Evolutionary conservation across 2,113 vertebrate genomes (phyloP), one percentile per base, ranked within the genome.

Genomic region (Coturnix japonica): DNA sequence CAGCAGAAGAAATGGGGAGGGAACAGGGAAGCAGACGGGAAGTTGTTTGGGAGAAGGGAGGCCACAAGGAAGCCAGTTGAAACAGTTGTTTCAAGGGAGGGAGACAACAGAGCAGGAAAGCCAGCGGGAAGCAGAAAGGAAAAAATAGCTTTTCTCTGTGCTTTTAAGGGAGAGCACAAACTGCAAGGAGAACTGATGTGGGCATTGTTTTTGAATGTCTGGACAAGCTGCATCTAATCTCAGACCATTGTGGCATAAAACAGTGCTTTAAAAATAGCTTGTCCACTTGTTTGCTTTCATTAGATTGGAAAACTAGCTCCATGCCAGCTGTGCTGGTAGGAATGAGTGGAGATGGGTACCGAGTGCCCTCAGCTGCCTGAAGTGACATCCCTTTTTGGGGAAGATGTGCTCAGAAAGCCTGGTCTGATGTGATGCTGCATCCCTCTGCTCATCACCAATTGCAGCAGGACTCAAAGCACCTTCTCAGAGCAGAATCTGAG

Each of bases 61-160:
- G 94, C 89, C 83, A 61, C 20, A 8, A 95, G 92, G 92, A 94
- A 96, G 94, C 90, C 84, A 80, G 89, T 87, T 96, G 92, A 96
- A 92, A 37, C 37, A 37, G 90, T 92, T 96, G 87, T 94, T 96
- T 96, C 90, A 91, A 89, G 92, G 88, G 87, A 94, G 77, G 71
- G 77, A 92, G 94, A 91, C 94, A 91, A 85, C 77, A 92, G 90
- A 91, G 83, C 94, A 93, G 95, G 96, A 96, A 96, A 96, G 89
- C 72, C 92, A 91, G 90, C 90, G 25, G 85, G 95, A 93, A 95
- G 92, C 88, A 91, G 84, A 89, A 93, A 81, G 94, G 93, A 94
- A 94, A 95, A 95, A 96, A 95, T 91, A 95, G 85, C 82, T 89
- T 91, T 96, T 89, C 85, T 82, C 69, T 54, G 28, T 53, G 82